Evolutionary conservation across 2,113 vertebrate genomes (phyloP), one percentile per base, ranked within the genome.

Genomic region (Lutjanus erythropterus): DNA sequence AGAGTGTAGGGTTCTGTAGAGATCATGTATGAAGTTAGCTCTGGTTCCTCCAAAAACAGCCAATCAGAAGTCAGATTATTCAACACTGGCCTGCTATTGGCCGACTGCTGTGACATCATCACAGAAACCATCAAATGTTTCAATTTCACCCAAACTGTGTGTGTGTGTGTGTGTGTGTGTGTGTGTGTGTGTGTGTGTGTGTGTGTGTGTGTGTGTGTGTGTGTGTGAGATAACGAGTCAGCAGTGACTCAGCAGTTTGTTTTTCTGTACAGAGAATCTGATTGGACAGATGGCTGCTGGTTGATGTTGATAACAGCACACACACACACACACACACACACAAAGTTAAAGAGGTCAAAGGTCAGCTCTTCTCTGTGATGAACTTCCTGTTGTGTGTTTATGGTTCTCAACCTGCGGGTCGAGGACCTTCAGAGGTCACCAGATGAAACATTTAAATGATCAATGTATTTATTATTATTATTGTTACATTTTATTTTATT

Each of bases 241-340:
- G 9, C 11, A 0, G 58, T 88, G 86, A 87, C 73, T 83, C 71
- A 78, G 82, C 82, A 41, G 35, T 62, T 67, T 73, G 7, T 65
- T 41, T 39, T 46, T 21, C 3, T 0, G 5, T 44, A 50, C 39
- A 53, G 74, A 66, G 33, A 52, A 81, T 87, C 71, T 76, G 81
- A 81, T 55, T 49, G 16, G 52, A 56, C 12, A 3, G 27, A 56
- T 21, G 10, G 64, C 73, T 59, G 78, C 75, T 85, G 81, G 52
- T 56, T 74, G 60, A 58, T 72, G 66, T 3, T 47, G 86, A 86
- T 88, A 85, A 60, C 27, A 71, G 19, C 68, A 50, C 3, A 44
- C 52, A 35, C 71, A 39, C 68, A 27, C 61, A 31, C 74, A 44
- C 75, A 44, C 56, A 41, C 56, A 27, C 64, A 31, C 70, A 37